Conservation (phyloP, 2,113 vertebrate genomes). For the Indicator maculatus region DNA sequence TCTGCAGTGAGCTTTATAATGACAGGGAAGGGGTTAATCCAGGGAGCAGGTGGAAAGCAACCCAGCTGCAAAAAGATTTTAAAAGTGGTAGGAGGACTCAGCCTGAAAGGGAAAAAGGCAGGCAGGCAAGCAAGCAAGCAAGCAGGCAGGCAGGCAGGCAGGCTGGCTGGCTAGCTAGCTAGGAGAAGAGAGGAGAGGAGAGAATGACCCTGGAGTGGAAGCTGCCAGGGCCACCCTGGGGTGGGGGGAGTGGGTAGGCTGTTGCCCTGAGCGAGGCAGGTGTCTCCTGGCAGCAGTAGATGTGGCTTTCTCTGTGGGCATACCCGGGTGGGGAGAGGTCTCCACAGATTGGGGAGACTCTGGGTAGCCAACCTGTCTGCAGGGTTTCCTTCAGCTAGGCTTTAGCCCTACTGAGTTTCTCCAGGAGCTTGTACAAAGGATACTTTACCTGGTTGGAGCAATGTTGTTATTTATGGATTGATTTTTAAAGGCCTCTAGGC, state of each 20-base stretch:
- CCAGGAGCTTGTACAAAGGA: not conserved
- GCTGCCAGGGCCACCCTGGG: not conserved
- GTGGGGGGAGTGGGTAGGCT: not conserved
- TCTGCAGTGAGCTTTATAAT: not conserved
- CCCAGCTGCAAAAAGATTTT: not conserved
- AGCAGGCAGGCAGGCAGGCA: accelerated
- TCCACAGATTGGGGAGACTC: not conserved
- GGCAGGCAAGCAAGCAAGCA: accelerated
- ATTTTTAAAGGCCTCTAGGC: not conserved
- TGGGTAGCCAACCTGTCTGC: not conserved
- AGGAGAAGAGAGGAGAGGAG: not conserved
- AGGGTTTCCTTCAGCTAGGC: not conserved
- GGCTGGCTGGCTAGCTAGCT: too few species aligned
- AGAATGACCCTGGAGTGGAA: not conserved
- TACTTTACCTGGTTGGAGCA: not conserved
- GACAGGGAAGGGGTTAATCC: slow-evolving; percentile 17
- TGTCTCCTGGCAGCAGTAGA: slow-evolving; percentile 19
- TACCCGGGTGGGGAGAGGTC: not conserved
- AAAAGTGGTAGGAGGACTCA: not conserved
- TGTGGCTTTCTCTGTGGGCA: slow-evolving; percentile 15
- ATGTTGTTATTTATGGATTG: not conserved
- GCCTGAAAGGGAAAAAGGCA: not conserved
- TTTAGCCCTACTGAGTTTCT: not conserved
- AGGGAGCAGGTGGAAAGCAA: slow-evolving; percentile 45
- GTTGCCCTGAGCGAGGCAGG: not conserved